Evolutionary conservation across 2,113 vertebrate genomes (phyloP), one percentile per base, ranked within the genome.

Genomic region (Tenebrosternarchus preto): DNA sequence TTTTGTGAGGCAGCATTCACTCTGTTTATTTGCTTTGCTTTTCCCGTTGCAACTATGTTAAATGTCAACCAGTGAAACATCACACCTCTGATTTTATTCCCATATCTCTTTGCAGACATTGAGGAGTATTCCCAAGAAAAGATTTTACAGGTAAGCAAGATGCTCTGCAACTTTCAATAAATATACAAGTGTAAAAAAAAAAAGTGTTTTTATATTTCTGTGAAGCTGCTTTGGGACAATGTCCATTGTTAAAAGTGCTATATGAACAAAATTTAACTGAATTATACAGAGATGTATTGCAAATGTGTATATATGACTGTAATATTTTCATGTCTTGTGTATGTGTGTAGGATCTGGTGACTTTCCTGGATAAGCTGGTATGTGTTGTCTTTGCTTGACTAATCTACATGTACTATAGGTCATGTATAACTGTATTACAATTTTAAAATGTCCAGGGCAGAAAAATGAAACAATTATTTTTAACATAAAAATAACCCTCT

Each of bases 341-440:
- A n/a, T 61, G 2, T 69, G 8, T 76, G 71, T 36, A 93, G 92
- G 92, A 92, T 79, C 50, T 93, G 22, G 86, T 92, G 59, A 55
- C 77, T 5, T 93, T 93, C 80, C 15, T 93, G 87, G 90, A 93
- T 86, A 91, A 86, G 80, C 85, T 93, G 92, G 92, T 91, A 83
- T 88, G 90, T 86, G 3, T 70, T 20, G 39, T 55, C 46, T 59
- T 59, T 59, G 20, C 4, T 59, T 59, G 6, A 22, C 53, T 59
- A n/a, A 59, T n/a, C 22, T 59, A n/a, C 56, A n/a, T 59, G 56
- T 59, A 5, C 9, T 59, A 20, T 22, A 6, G 33, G 3, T 36
- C 2, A 36, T 36, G 33, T 6, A 36, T 36, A 59, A 20, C 20
- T 59, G 4, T 6, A 20, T 3, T 59, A 8, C n/a, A 22, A n/a